Percentiles rank a stretch among this genome's conserved stretches.
phyloP scores from a whole-genome alignment of 2,888 invertebrate genomes.

The Theodoxus fluviatilis region DNA sequence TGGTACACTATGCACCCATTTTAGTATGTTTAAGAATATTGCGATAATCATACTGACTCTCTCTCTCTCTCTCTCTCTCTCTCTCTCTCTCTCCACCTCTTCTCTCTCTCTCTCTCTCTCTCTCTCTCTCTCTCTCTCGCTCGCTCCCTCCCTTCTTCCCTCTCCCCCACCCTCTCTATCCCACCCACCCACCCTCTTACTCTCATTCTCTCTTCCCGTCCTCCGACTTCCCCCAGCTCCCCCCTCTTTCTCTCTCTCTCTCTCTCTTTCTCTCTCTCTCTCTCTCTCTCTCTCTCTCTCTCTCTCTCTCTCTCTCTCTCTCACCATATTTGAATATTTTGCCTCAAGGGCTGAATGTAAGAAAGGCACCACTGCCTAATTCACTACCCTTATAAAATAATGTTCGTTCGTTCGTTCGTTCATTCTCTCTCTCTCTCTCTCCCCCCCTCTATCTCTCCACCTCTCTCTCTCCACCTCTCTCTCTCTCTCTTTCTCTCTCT shows the following conservation, averaged over 20 bases:
- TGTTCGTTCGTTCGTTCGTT: too few relatives aligned
- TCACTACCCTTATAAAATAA: too few relatives aligned
- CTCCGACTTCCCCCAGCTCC: not conserved
- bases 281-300: slow-evolving; percentile 19
- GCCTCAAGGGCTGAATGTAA: too few relatives aligned
- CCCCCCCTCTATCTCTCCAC: not conserved
- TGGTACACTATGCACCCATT: too few relatives aligned
- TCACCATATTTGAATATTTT: too few relatives aligned
- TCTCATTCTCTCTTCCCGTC: slow-evolving; percentile 5
- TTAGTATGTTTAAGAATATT: too few relatives aligned
- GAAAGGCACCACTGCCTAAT: too few relatives aligned
- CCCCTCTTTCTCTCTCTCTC: not conserved
- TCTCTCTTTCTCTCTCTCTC: slow-evolving; percentile 16
- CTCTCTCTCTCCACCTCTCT: slow-evolving; percentile 16
- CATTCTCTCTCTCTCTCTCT: slow-evolving; percentile 2
- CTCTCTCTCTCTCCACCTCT: not conserved
- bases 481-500: slow-evolving; percentile 17
- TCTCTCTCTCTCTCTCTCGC: slow-evolving; percentile 25
- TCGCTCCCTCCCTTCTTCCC: slow-evolving; percentile 19
- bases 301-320: slow-evolving; percentile 18
- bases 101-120: slow-evolving; percentile 24
- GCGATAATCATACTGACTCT: too few relatives aligned
- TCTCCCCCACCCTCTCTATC: slow-evolving; percentile 19
- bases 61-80: too few relatives aligned
- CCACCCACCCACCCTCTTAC: slow-evolving; percentile 8